Conservation (phyloP, 2,888 invertebrate genomes). For the Drosophila merina region DNA sequence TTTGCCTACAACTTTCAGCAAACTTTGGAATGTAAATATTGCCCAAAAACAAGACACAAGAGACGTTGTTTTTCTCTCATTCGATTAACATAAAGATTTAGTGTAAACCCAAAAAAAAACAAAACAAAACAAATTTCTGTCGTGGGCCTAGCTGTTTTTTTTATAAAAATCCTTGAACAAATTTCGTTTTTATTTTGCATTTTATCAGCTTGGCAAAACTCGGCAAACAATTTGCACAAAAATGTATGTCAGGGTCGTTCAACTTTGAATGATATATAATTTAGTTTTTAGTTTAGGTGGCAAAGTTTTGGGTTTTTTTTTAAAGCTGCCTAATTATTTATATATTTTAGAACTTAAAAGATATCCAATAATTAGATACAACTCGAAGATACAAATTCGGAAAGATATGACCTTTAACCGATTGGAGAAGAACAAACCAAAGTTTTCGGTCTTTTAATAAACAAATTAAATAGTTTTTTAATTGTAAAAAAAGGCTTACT, state of each 20-base stretch:
- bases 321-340: neutral
- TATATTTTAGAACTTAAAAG: too few species aligned
- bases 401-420: too few species aligned
- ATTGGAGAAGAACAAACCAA: too few species aligned
- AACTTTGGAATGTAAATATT: slow-evolving; percentile 25
- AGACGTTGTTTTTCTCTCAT: slow-evolving; percentile 5
- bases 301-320: neutral
- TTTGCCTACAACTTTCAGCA: slow-evolving; percentile 49
- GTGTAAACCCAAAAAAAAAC: slow-evolving; percentile 45
- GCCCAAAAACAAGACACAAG: slow-evolving; percentile 11
- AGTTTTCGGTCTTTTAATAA: too few species aligned
- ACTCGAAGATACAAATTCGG: too few species aligned
- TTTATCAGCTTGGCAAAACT: slow-evolving; percentile 19
- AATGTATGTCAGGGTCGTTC: slow-evolving; percentile 32
- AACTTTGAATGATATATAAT: slow-evolving; percentile 16
- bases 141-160: slow-evolving; percentile 10
- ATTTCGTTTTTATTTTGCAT: slow-evolving; percentile 16
- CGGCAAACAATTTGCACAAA: slow-evolving; percentile 8
- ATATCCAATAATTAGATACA: too few species aligned
- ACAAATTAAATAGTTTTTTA: too few species aligned
- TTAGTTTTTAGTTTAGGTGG: neutral
- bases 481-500: too few species aligned
- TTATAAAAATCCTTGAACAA: slow-evolving; percentile 26
- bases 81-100: slow-evolving; percentile 62
- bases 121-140: slow-evolving; percentile 16